Evolutionary conservation across 1,140 invertebrate genomes (phyloP).

Genomic region (Scylla paramamosain): DNA sequence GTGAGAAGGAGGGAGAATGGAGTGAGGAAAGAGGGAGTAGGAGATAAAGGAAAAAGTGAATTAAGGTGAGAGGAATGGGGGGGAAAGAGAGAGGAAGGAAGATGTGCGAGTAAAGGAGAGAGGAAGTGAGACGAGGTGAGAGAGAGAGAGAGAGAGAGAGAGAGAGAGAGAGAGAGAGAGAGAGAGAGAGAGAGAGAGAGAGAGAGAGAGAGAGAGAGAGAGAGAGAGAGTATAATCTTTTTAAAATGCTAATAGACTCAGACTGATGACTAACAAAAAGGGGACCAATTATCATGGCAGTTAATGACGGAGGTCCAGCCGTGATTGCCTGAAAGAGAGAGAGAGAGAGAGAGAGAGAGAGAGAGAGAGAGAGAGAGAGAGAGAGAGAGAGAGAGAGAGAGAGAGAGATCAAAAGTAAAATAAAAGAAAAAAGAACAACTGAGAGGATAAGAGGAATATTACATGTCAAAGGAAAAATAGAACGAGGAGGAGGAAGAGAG

Average conservation of each 20-base stretch:
- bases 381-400: constrained; percentile 7
- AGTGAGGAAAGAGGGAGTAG: neutral
- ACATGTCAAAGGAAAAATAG: neutral
- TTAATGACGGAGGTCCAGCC: neutral
- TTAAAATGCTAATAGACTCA: neutral
- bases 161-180: constrained; percentile 17
- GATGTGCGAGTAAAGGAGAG: neutral
- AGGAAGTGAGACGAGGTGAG: neutral
- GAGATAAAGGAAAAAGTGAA: neutral
- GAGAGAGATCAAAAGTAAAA: neutral
- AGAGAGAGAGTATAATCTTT: neutral
- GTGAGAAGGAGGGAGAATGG: neutral
- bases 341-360: constrained; percentile 12
- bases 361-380: neutral
- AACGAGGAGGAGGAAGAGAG: neutral
- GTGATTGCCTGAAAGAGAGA: neutral
- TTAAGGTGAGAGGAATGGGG: neutral
- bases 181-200: constrained; percentile 20
- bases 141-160: neutral
- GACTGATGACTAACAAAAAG: neutral
- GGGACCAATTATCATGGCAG: neutral
- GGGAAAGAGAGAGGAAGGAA: neutral
- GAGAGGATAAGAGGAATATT: no score
- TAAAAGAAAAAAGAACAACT: no score
- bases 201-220: constrained; percentile 7